Conservation (phyloP, 2,797 vertebrate species). For the Tenualosa thibaudeaui region DNA sequence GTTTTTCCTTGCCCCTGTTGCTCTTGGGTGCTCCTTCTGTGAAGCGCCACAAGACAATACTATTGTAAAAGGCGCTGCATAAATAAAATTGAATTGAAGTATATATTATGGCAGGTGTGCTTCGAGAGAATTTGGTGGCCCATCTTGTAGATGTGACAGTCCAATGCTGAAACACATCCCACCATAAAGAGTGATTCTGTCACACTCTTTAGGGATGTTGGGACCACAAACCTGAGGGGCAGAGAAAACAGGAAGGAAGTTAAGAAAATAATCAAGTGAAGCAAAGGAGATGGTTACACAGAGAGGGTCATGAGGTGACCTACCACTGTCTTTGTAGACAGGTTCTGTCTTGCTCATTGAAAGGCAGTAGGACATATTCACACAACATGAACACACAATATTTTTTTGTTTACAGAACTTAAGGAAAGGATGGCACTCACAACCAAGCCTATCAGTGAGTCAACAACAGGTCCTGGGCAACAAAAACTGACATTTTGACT, state of each 20-base stretch:
- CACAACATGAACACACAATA: constrained; percentile 32
- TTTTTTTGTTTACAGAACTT: too few species aligned
- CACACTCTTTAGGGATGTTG: constrained; percentile 69
- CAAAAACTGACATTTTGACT: too few species aligned
- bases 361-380: constrained; percentile 73
- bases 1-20: too few species aligned
- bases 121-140: background rate
- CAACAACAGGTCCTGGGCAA: too few species aligned
- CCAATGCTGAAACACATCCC: constrained; percentile 63
- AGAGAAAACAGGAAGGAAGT: background rate
- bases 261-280: background rate
- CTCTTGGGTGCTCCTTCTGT: too few species aligned
- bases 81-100: too few species aligned
- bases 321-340: too few species aligned
- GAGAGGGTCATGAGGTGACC: background rate
- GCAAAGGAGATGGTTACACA: background rate
- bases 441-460: too few species aligned
- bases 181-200: constrained; percentile 63
- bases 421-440: too few species aligned
- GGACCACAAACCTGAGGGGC: constrained; percentile 61
- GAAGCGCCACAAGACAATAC: too few species aligned
- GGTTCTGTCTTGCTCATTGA: constrained; percentile 52
- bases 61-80: too few species aligned
- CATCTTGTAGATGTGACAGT: rapidly evolving
- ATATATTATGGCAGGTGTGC: background rate